Conservation (phyloP, 2,888 invertebrate species). For the Agriopis leucophaearia region DNA sequence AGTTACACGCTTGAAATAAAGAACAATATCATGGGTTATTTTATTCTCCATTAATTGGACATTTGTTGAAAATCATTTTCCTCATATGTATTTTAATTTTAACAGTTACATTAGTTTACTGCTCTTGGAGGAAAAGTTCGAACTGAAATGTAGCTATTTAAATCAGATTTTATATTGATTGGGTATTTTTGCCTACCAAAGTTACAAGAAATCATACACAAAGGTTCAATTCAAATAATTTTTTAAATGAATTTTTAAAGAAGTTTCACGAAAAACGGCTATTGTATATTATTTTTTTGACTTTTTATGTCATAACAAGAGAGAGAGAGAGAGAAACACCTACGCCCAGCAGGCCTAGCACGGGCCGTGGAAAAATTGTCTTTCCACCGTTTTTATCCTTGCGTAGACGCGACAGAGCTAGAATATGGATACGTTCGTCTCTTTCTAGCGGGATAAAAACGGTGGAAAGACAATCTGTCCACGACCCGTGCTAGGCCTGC, state of each 20-base stretch:
- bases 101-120: neutral
- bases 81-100: constrained; percentile 16
- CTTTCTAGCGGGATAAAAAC: too few species aligned
- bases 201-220: neutral
- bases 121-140: constrained; percentile 6
- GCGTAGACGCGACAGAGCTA: too few species aligned
- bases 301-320: too few species aligned
- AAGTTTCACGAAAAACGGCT: too few species aligned
- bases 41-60: constrained; percentile 21
- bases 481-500: too few species aligned
- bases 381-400: too few species aligned
- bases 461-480: too few species aligned
- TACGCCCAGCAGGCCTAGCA: too few species aligned
- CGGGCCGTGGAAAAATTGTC: too few species aligned
- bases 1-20: constrained; percentile 15
- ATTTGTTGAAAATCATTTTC: constrained; percentile 21
- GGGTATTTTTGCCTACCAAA: neutral
- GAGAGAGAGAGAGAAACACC: too few species aligned
- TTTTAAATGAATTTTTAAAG: neutral
- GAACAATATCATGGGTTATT: constrained; percentile 29
- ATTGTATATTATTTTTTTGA: too few species aligned
- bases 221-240: neutral
- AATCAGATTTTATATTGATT: neutral
- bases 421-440: too few species aligned
- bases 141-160: neutral